Evolutionary conservation across 2,113 vertebrate species (phyloP).

Genomic region (Periophthalmus modestus): DNA sequence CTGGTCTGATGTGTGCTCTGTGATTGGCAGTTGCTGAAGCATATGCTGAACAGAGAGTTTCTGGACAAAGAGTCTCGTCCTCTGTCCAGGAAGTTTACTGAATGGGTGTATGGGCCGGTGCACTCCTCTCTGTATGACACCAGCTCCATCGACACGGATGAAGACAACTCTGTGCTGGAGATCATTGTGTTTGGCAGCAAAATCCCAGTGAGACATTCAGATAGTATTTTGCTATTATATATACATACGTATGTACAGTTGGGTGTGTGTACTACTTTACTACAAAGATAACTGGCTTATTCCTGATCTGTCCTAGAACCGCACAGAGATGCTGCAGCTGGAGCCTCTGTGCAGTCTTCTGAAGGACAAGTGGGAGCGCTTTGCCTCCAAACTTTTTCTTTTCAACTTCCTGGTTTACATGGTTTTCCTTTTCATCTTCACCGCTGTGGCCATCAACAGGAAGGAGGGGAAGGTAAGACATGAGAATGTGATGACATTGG

Average conservation of each 20-base stretch:
- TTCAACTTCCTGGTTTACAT: constrained; percentile 81
- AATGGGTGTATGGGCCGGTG: constrained; percentile 89
- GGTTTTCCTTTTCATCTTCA: constrained; percentile 81
- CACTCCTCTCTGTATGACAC: constrained; percentile 88
- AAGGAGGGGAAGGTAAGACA: constrained; percentile 73
- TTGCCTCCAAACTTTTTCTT: constrained; percentile 79
- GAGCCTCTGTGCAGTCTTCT: constrained; percentile 85
- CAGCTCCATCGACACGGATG: constrained; percentile 82
- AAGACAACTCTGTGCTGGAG: constrained; percentile 86
- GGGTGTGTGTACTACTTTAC: not conserved
- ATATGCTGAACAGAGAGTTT: constrained; percentile 87
- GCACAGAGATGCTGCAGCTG: constrained; percentile 84
- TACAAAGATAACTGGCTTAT: not conserved
- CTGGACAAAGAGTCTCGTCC: constrained; percentile 79
- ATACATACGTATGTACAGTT: not conserved
- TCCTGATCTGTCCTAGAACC: constrained; percentile 68
- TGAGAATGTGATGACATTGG: not conserved
- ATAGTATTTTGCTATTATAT: not conserved
- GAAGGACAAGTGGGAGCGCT: constrained; percentile 82
- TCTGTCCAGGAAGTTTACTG: constrained; percentile 87
- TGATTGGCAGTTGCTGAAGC: constrained; percentile 79
- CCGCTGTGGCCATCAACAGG: constrained; percentile 76
- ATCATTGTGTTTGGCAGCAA: constrained; percentile 84
- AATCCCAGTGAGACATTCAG: constrained; percentile 71
- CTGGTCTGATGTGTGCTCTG: not conserved